Percentiles rank a stretch among this genome's conserved stretches.
phyloP scores from a whole-genome alignment of 2,113 vertebrate species.

The Pterophyllum scalare region DNA sequence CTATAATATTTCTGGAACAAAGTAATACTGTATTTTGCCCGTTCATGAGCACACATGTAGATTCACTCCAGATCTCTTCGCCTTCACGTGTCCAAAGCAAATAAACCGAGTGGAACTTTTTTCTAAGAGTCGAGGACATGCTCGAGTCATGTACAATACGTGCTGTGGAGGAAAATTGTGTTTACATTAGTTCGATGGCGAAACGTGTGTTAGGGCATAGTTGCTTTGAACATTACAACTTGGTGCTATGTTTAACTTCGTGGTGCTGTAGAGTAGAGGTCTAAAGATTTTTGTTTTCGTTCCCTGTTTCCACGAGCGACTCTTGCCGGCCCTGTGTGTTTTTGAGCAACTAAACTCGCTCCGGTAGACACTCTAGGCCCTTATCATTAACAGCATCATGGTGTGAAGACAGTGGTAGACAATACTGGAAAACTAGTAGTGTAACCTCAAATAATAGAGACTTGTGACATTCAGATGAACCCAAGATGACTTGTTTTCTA shows the following conservation, averaged over 20 bases:
- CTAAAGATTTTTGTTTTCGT: slow-evolving; percentile 45
- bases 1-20: slow-evolving; percentile 69
- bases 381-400: slow-evolving; percentile 71
- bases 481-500: slow-evolving; percentile 75
- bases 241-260: slow-evolving; percentile 86
- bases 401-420: slow-evolving; percentile 75
- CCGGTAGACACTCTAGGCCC: slow-evolving; percentile 68
- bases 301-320: slow-evolving; percentile 64
- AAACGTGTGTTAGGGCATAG: slow-evolving; percentile 78
- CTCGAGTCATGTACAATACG: slow-evolving; percentile 71
- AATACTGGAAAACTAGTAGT: slow-evolving; percentile 73
- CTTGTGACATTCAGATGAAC: slow-evolving; percentile 72
- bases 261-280: slow-evolving; percentile 85
- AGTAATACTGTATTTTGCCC: slow-evolving; percentile 67
- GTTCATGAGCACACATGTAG: slow-evolving; percentile 73
- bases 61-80: slow-evolving; percentile 65
- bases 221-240: slow-evolving; percentile 81
- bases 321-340: slow-evolving; percentile 65
- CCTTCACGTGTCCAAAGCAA: slow-evolving; percentile 75
- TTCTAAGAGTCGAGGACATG: slow-evolving; percentile 68
- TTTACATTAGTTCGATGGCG: slow-evolving; percentile 80
- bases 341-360: slow-evolving; percentile 66
- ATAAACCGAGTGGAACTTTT: slow-evolving; percentile 58
- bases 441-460: slow-evolving; percentile 75
- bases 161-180: slow-evolving; percentile 78